These are phyloP conservation scores for Drosophila siamana DNA, from an alignment of 2,888 invertebrate genomes.

Conservation along the genomic window DNA sequence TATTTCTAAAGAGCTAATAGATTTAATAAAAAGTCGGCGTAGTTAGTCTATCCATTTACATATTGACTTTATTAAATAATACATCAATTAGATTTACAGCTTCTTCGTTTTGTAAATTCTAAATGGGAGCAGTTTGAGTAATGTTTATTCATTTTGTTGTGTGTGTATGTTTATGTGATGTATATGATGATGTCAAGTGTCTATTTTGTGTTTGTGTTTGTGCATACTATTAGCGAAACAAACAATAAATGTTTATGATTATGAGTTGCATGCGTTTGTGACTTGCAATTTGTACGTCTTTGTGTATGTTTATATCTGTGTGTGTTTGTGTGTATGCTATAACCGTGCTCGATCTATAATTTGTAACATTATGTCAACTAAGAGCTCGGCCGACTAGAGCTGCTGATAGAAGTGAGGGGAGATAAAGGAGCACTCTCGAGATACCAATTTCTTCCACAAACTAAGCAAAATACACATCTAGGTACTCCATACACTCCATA, in stretches of 20 bases:
- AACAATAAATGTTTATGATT: constrained; percentile 25
- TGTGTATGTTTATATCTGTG: not conserved
- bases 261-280: not conserved
- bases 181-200: constrained; percentile 1
- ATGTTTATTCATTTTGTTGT: constrained; percentile 1
- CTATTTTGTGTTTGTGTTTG: constrained; percentile 7
- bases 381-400: constrained; percentile 42
- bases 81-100: constrained; percentile 38
- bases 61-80: constrained; percentile 40
- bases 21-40: not conserved
- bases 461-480: not conserved
- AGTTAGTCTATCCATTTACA: constrained; percentile 27
- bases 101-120: constrained; percentile 35
- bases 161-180: not conserved
- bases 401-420: constrained; percentile 17
- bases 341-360: constrained; percentile 1
- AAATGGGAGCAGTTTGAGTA: constrained; percentile 26
- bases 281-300: no score
- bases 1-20: no score
- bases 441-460: constrained; percentile 11
- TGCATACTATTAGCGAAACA: constrained; percentile 11
- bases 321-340: not conserved
- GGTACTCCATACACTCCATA: not conserved
- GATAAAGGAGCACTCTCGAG: not conserved
- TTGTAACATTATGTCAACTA: constrained; percentile 24